Conservation (phyloP, 2,888 invertebrate species). For the Chelonus formosanus region DNA sequence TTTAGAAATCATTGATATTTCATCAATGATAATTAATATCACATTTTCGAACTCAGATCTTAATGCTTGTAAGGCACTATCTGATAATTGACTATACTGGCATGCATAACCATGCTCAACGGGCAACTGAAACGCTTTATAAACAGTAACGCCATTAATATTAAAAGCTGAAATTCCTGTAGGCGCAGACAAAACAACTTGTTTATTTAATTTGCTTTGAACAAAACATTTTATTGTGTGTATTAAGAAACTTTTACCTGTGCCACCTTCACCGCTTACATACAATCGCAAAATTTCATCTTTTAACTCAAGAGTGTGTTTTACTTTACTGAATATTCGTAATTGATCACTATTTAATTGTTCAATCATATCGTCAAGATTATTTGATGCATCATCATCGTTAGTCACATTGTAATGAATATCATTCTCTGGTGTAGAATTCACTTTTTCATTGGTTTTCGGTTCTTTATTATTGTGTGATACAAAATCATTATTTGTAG, state of each 20-base stretch:
- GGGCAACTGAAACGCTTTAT: conserved; percentile 30
- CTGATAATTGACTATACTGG: conserved; percentile 30
- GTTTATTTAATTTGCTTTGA: too few relatives aligned
- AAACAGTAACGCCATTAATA: conserved; percentile 27
- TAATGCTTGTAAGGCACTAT: conserved; percentile 26
- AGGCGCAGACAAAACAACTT: conserved; percentile 24
- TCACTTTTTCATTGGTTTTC: conserved; percentile 5
- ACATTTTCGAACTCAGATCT: conserved; percentile 20
- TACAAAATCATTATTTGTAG: too few relatives aligned
- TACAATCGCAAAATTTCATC: too few relatives aligned
- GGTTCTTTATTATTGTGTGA: conserved; percentile 5
- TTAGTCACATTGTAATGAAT: too few relatives aligned
- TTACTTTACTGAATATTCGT: too few relatives aligned
- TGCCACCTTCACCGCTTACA: too few relatives aligned
- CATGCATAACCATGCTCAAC: conserved; percentile 29
- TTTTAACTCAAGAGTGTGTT: neutral
- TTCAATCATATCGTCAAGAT: too few relatives aligned
- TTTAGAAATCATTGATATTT: conserved; percentile 33
- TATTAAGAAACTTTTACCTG: too few relatives aligned
- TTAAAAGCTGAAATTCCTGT: conserved; percentile 32
- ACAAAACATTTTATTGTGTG: too few relatives aligned
- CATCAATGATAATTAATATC: conserved; percentile 31
- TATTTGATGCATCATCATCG: too few relatives aligned
- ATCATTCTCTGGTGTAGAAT: conserved; percentile 12
- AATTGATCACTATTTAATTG: too few relatives aligned